These are phyloP conservation scores for Rotaria magnacalcarata DNA, from an alignment of 2,888 invertebrate species.

Conservation along the genomic window DNA sequence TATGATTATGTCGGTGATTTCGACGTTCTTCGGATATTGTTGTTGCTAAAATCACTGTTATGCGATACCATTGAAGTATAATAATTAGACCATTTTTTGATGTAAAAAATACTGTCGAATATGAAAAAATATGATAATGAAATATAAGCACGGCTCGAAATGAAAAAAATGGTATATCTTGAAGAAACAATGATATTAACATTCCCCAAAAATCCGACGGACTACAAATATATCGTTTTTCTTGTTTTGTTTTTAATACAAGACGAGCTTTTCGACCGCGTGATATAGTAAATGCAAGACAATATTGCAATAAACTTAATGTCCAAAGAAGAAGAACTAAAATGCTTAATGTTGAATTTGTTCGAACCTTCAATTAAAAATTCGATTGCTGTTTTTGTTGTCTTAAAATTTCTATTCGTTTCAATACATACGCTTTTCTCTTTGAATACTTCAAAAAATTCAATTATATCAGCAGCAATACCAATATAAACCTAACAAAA, in stretches of 20 bases:
- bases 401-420: too few species aligned
- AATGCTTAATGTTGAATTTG: slow-evolving; percentile 74
- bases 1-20: not conserved
- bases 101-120: slow-evolving; percentile 93
- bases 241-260: slow-evolving; percentile 49
- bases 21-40: not conserved
- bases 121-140: slow-evolving; percentile 80
- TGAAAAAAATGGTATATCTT: slow-evolving; percentile 79
- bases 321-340: slow-evolving; percentile 84
- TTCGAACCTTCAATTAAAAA: slow-evolving; percentile 51
- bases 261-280: slow-evolving; percentile 54
- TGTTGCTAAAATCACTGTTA: slow-evolving; percentile 60
- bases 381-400: too few species aligned
- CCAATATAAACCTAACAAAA: slow-evolving; percentile 67
- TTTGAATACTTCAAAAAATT: slow-evolving; percentile 89
- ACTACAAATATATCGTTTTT: not conserved
- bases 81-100: slow-evolving; percentile 85
- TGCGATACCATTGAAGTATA: slow-evolving; percentile 74
- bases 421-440: slow-evolving; percentile 53
- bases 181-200: slow-evolving; percentile 40
- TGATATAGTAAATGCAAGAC: slow-evolving; percentile 83
- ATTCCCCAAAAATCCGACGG: slow-evolving; percentile 46
- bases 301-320: slow-evolving; percentile 86
- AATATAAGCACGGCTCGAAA: slow-evolving; percentile 77
- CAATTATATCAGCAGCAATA: slow-evolving; percentile 89